Evolutionary conservation across 2,113 vertebrate species (phyloP).

Genomic region (Prionailurus bengalensis): DNA sequence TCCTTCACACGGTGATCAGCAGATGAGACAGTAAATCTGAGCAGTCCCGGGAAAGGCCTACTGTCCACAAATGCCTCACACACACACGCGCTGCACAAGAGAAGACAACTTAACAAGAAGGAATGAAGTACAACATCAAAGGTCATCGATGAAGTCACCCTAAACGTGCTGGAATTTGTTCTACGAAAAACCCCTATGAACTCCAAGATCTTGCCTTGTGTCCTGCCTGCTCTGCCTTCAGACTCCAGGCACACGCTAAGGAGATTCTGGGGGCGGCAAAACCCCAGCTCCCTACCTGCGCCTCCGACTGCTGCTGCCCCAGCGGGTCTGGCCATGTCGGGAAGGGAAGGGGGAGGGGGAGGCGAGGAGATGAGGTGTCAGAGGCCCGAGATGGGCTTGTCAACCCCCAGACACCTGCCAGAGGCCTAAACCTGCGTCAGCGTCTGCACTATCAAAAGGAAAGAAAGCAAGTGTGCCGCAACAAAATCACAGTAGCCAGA

Average conservation of each 20-base stretch:
- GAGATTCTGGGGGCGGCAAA: not conserved
- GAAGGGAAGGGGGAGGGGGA: no score
- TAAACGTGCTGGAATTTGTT: not conserved
- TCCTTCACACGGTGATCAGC: not conserved
- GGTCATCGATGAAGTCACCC: not conserved
- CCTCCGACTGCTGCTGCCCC: not conserved
- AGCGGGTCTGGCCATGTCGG: not conserved
- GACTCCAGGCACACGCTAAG: not conserved
- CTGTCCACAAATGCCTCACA: not conserved
- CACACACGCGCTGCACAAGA: not conserved
- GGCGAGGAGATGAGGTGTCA: not conserved
- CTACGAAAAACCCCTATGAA: not conserved
- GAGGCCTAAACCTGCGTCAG: slow-evolving; percentile 56
- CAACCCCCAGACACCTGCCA: slow-evolving; percentile 67
- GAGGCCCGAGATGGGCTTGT: not conserved
- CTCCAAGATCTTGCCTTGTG: not conserved
- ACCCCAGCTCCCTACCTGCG: not conserved
- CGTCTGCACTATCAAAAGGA: slow-evolving; percentile 66
- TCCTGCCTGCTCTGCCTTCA: not conserved
- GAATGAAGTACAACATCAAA: not conserved
- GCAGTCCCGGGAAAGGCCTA: slow-evolving; percentile 38
- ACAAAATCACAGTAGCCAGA: slow-evolving; percentile 57
- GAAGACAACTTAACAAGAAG: not conserved
- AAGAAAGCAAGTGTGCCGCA: slow-evolving; percentile 53
- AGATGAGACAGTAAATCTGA: not conserved